Evolutionary conservation across 1,140 invertebrate species (phyloP).

Genomic region (Aphidius ervi): DNA sequence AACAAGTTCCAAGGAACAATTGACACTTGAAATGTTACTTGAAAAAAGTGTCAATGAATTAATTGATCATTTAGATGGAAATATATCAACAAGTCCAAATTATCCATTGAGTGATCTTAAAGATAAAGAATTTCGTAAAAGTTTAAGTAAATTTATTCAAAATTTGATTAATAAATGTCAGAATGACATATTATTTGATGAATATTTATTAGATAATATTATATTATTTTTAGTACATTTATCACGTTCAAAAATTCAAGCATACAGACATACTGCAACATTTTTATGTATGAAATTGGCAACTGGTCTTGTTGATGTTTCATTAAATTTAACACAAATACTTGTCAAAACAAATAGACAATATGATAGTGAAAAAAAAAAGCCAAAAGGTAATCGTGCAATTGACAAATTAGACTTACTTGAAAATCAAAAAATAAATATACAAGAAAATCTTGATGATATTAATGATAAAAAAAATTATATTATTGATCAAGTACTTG

Average conservation of each 20-base stretch:
- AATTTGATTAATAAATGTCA: conserved; percentile 96
- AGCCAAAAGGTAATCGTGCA: conserved; percentile 68
- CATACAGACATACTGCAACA: conserved; percentile 98
- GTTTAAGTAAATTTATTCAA: conserved; percentile 98
- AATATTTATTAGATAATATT: conserved; percentile 98
- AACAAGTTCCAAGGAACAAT: conserved; percentile 92
- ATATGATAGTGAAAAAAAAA: conserved; percentile 94
- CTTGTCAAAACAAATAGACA: conserved; percentile 96
- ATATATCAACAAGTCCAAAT: conserved; percentile 95
- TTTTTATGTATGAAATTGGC: conserved; percentile 99
- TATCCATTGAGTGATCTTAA: conserved; percentile 68
- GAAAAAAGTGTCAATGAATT: conserved; percentile 99
- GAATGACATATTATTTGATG: conserved; percentile 99
- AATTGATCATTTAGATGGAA: conserved; percentile 99
- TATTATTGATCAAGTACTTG: conserved; percentile 99
- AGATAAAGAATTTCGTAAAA: conserved; percentile 86
- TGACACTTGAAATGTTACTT: conserved; percentile 93
- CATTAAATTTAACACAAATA: conserved; percentile 91
- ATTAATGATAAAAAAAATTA: conserved; percentile 99
- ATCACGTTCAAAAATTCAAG: conserved; percentile 97
- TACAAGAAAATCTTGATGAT: conserved; percentile 99
- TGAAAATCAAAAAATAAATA: conserved; percentile 86
- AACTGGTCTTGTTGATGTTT: conserved; percentile 97
- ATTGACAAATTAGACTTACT: conserved; percentile 88
- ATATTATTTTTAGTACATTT: conserved; percentile 95